phyloP scores from a whole-genome alignment of 2,797 vertebrate species.

The Characodon lateralis region DNA sequence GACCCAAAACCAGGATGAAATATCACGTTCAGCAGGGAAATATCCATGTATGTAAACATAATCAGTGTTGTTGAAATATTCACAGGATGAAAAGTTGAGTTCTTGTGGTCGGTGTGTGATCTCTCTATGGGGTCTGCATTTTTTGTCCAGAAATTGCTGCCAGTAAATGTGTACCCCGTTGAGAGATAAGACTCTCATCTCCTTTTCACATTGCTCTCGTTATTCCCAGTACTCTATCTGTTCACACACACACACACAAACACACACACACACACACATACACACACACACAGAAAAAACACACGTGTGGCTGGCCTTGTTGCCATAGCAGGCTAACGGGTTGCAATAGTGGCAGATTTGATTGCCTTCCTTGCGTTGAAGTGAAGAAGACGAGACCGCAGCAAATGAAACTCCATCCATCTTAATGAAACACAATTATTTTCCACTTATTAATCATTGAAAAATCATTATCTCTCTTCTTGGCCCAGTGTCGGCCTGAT shows the following conservation, averaged over 20 bases:
- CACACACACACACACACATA: slow-evolving; percentile 3
- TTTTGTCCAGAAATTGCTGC: slow-evolving; percentile 44
- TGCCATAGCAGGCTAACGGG: slow-evolving; percentile 96
- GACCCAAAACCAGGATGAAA: slow-evolving; percentile 45
- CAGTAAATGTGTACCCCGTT: slow-evolving; percentile 45
- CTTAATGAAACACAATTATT: slow-evolving; percentile 99
- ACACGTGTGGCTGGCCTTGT: slow-evolving; percentile 83
- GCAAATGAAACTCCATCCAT: slow-evolving; percentile 99
- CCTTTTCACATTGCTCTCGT: slow-evolving; percentile 55
- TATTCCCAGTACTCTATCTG: slow-evolving; percentile 38
- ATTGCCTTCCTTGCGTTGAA: slow-evolving; percentile 95
- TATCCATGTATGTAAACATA: slow-evolving; percentile 63
- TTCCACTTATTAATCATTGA: slow-evolving; percentile 99
- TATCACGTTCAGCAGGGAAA: slow-evolving; percentile 46
- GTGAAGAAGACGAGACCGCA: slow-evolving; percentile 96
- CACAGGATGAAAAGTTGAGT: slow-evolving; percentile 53
- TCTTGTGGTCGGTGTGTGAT: slow-evolving; percentile 53
- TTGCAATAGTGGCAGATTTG: slow-evolving; percentile 87
- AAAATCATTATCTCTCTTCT: slow-evolving; percentile 99
- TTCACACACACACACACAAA: slow-evolving; percentile 20
- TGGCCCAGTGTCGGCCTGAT: slow-evolving; percentile 92
- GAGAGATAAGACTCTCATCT: slow-evolving; percentile 67
- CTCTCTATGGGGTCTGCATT: slow-evolving; percentile 52
- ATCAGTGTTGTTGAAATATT: slow-evolving; percentile 64
- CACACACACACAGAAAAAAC: background rate